Conservation (phyloP, 2,888 invertebrate species). For the Sepiola atlantica region DNA sequence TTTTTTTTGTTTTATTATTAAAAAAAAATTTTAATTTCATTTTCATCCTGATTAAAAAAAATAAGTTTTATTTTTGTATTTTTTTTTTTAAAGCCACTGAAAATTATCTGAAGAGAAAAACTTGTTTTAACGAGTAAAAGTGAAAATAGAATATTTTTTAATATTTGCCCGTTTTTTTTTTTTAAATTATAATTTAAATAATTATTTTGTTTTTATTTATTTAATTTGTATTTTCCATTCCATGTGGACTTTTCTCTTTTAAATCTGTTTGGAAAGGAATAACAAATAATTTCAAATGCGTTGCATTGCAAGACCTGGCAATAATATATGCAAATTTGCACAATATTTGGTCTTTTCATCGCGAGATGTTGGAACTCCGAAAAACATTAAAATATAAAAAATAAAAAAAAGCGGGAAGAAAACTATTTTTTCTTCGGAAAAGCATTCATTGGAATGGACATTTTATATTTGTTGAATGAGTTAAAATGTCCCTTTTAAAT, state of each 20-base stretch:
- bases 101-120: too few species aligned
- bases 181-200: too few species aligned
- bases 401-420: neutral
- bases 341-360: neutral
- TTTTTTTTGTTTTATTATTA: too few species aligned
- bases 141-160: too few species aligned
- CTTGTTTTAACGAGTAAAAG: too few species aligned
- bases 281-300: neutral
- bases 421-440: neutral
- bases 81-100: too few species aligned
- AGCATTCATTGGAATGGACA: neutral
- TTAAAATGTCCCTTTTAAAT: constrained; percentile 8
- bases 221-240: neutral
- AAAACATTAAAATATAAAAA: neutral
- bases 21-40: too few species aligned
- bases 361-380: neutral
- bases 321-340: constrained; percentile 32
- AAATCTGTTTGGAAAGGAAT: neutral
- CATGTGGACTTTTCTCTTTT: neutral
- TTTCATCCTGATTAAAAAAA: too few species aligned
- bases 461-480: constrained; percentile 16
- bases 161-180: neutral
- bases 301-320: neutral
- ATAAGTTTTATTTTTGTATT: too few species aligned
- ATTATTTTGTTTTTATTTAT: neutral